Evolutionary conservation across 1,140 invertebrate genomes (phyloP).

Genomic region (Sinonovacula constricta): DNA sequence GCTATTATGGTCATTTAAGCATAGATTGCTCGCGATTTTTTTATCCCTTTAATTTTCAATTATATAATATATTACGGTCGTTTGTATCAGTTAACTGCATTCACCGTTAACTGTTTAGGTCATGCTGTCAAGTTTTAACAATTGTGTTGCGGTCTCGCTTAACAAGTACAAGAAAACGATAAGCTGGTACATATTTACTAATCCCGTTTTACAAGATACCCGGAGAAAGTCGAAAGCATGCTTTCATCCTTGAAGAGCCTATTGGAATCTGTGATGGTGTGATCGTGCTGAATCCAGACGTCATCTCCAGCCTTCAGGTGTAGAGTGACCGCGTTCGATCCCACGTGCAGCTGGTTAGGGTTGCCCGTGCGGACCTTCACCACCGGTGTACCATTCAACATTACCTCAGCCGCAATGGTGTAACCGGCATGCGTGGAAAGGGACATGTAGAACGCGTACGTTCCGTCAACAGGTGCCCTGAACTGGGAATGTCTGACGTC

Average conservation of each 20-base stretch:
- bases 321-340: conserved; percentile 19
- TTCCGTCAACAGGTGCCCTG: conserved; percentile 35
- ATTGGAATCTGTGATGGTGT: conserved; percentile 32
- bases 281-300: conserved; percentile 48
- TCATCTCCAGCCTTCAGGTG: conserved; percentile 35
- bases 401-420: conserved; percentile 7
- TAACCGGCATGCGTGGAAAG: conserved; percentile 28
- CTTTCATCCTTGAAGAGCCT: conserved; percentile 29
- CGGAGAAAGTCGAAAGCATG: conserved; percentile 32
- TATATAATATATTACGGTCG: no score
- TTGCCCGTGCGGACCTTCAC: conserved; percentile 38
- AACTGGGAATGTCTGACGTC: conserved; percentile 38
- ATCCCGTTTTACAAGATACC: conserved; percentile 29
- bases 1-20: no score
- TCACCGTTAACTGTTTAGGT: no score
- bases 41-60: no score
- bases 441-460: conserved; percentile 24
- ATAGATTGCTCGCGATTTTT: no score
- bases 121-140: no score
- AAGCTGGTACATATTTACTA: conserved; percentile 14
- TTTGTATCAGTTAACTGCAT: no score
- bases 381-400: conserved; percentile 22
- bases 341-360: conserved; percentile 23
- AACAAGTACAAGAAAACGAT: no score
- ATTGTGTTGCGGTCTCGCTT: no score